A percentile compares a stretch with the other conserved stretches of the same genome.
Conservation (phyloP, 37 sponge, comb jelly and placozoan species). For the Haliclona indistincta region DNA sequence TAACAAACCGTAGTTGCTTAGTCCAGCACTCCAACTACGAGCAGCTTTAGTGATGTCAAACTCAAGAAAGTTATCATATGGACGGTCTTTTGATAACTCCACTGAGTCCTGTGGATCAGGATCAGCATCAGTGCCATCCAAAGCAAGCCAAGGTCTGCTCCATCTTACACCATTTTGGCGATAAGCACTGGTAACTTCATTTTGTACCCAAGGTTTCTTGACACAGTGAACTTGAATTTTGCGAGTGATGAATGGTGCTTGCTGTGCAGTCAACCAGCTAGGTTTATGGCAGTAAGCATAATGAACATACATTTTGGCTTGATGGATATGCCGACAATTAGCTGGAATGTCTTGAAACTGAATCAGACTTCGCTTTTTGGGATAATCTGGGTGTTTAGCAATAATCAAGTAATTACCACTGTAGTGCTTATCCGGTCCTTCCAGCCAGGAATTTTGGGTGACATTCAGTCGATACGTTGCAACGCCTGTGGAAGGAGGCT, state of each 20-base stretch:
- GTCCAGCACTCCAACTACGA: conserved; percentile 16
- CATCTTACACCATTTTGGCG: conserved; percentile 7
- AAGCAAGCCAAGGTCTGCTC: conserved; percentile 9
- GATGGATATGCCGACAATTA: not conserved
- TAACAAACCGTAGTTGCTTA: conserved; percentile 29
- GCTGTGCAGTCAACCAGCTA: conserved; percentile 4
- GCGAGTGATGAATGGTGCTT: conserved; percentile 25
- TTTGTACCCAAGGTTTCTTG: conserved; percentile 18
- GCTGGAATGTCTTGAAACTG: conserved; percentile 31
- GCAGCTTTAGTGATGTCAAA: conserved; percentile 27
- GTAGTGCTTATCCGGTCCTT: not conserved
- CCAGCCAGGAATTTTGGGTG: no score
- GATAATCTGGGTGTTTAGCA: conserved; percentile 1
- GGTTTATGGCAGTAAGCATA: conserved; percentile 26
- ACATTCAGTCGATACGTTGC: not conserved
- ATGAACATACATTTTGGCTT: conserved; percentile 27
- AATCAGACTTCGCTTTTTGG: conserved; percentile 29
- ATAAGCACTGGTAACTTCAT: conserved; percentile 10
- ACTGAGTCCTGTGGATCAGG: not conserved
- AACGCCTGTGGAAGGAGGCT: not conserved
- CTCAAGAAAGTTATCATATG: conserved; percentile 10
- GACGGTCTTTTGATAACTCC: conserved; percentile 3
- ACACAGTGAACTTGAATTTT: conserved; percentile 13
- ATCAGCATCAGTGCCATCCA: conserved; percentile 35
- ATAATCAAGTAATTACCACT: conserved; percentile 11